Evolutionary conservation across 2,113 vertebrate genomes (phyloP).

Genomic region (Nipponia nippon): DNA sequence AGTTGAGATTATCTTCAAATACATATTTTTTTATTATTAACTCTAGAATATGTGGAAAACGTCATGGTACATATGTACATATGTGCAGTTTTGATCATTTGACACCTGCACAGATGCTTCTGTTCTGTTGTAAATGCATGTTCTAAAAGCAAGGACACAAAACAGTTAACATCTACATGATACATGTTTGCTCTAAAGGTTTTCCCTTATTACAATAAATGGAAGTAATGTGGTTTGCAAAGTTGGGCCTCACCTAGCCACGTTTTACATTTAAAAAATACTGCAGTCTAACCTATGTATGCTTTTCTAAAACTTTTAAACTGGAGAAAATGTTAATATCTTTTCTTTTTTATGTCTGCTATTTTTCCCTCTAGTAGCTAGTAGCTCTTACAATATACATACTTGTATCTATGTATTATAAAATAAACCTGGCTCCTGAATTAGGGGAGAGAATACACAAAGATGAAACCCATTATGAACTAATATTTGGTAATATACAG

Average conservation of each 20-base stretch:
- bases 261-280: background rate
- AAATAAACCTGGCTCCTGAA: background rate
- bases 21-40: rapidly evolving
- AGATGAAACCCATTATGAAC: background rate
- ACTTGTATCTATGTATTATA: background rate
- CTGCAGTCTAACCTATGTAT: background rate
- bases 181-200: background rate
- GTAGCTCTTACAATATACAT: background rate
- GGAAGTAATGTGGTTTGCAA: background rate
- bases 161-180: rapidly evolving
- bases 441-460: background rate
- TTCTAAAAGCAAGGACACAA: background rate
- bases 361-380: background rate
- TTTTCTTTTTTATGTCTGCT: background rate
- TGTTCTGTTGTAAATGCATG: background rate
- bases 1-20: background rate
- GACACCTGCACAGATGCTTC: background rate
- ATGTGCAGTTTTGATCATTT: background rate
- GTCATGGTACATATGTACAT: rapidly evolving
- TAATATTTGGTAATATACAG: background rate
- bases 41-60: background rate
- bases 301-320: background rate
- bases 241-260: background rate
- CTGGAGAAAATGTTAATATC: background rate
- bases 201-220: background rate